phyloP scores from a whole-genome alignment of 1,140 invertebrate species.

The Anoplophora glabripennis region DNA sequence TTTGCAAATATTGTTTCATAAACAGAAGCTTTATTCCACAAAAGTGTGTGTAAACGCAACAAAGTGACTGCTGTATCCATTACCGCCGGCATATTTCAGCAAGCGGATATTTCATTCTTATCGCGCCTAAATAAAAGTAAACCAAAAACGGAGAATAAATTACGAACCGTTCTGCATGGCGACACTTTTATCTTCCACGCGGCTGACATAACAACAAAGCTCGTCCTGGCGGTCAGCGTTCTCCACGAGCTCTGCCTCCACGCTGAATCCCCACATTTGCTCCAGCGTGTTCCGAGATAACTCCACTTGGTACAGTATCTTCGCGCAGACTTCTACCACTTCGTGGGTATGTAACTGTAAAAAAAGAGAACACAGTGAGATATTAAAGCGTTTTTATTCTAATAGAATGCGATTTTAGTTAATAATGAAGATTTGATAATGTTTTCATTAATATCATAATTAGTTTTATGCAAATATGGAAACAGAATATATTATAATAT shows the following conservation, averaged over 20 bases:
- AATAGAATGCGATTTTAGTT: too few species aligned
- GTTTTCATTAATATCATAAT: too few species aligned
- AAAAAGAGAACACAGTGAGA: conserved; percentile 14
- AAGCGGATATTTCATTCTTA: not conserved
- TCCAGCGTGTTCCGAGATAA: conserved; percentile 82
- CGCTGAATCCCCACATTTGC: conserved; percentile 96
- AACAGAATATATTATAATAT: too few species aligned
- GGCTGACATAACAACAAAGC: conserved; percentile 92
- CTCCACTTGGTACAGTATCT: conserved; percentile 95
- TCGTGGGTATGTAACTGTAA: conserved; percentile 89
- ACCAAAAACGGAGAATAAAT: not conserved
- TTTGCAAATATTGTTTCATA: too few species aligned
- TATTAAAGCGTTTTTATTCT: not conserved
- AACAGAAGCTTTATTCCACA: too few species aligned
- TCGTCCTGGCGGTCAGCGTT: conserved; percentile 94
- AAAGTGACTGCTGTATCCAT: too few species aligned
- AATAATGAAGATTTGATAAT: too few species aligned
- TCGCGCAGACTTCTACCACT: conserved; percentile 93
- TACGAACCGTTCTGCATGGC: conserved; percentile 89
- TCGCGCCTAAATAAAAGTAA: not conserved
- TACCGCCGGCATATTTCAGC: not conserved
- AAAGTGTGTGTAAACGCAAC: too few species aligned
- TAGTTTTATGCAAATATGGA: too few species aligned
- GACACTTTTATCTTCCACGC: conserved; percentile 91
- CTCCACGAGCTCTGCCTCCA: conserved; percentile 94